Evolutionary conservation across 2,113 vertebrate genomes (phyloP).

Genomic region (Chloebia gouldiae): DNA sequence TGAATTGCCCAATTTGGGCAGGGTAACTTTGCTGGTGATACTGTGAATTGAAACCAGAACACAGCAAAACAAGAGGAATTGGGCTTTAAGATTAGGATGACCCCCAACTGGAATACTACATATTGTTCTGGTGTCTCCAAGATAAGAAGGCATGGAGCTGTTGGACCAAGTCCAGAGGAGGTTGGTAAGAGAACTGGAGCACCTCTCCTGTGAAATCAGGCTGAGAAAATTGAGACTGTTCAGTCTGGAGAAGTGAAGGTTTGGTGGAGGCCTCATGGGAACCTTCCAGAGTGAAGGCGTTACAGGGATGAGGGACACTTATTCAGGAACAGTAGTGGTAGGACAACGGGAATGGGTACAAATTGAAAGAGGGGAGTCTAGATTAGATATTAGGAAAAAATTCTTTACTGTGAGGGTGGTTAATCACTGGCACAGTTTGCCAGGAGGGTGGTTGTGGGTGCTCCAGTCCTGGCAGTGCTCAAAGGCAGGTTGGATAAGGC

Average conservation of each 20-base stretch:
- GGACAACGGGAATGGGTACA: background rate
- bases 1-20: background rate
- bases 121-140: rapidly evolving
- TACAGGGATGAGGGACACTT: background rate
- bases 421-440: too few relatives aligned
- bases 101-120: background rate
- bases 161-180: background rate
- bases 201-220: background rate
- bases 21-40: background rate
- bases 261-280: background rate
- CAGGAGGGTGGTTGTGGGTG: too few relatives aligned
- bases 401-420: background rate
- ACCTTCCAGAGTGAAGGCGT: background rate
- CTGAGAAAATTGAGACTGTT: background rate
- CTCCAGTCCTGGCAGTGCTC: background rate
- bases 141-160: background rate
- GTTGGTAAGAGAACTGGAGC: background rate
- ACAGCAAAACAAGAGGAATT: background rate
- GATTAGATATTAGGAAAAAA: background rate
- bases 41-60: background rate
- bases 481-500: background rate
- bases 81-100: background rate
- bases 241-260: too few relatives aligned
- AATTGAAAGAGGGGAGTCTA: background rate
- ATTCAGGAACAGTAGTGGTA: background rate